Base-by-base conservation (phyloP, 2,888 invertebrate species). In the Harpalus rufipes region DNA sequence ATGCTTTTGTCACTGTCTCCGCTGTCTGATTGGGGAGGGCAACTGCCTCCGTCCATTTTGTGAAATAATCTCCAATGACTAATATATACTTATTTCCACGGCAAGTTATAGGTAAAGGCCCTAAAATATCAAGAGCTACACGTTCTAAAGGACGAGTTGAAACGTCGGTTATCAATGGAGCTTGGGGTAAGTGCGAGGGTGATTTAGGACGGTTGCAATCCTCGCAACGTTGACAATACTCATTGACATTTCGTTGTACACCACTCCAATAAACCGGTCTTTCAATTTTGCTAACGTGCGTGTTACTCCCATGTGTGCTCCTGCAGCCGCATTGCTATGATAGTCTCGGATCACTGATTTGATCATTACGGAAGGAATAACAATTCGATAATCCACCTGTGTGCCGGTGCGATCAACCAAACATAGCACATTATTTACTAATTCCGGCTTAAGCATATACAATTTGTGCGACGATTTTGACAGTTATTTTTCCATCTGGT, bases 1-100 rank as follows among this genome's bases (percentile, higher is more conserved):
- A 84, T 4, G 32, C 18, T 1, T 44, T 32, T 0, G 89, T 88
- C 7, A 89, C 86, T 0, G 89, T 88, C 10, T 85, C 84, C 0
- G 89, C 86, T 56, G 86, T 61, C 32, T 80, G 25, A 16, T 72
- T 25, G 4, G 82, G 87, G 0, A 89, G 10, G 0, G 89, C 85
- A 16, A 80, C 85, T 6, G 81, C 85, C 59, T 87, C 87, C 1
- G 83, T 80, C 86, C 86, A 87, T 44, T 86, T 86, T 7, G 79
- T 85, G 16, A 87, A 86, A 16, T 85, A 85, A 18, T 86, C 86
- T 65, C 7, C 56, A 1, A 80, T 25, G 3, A 80, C 80, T 12
- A 61, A 1, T 61, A 80, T 78, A 10, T 56, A 78, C 10, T 18
- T 80, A 59, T 80, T 80, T 5, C 80, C 80, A 7, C 41, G 41